These are phyloP conservation scores for Polymixis flavicincta DNA, from an alignment of 2,888 invertebrate genomes.

Conservation along the genomic window DNA sequence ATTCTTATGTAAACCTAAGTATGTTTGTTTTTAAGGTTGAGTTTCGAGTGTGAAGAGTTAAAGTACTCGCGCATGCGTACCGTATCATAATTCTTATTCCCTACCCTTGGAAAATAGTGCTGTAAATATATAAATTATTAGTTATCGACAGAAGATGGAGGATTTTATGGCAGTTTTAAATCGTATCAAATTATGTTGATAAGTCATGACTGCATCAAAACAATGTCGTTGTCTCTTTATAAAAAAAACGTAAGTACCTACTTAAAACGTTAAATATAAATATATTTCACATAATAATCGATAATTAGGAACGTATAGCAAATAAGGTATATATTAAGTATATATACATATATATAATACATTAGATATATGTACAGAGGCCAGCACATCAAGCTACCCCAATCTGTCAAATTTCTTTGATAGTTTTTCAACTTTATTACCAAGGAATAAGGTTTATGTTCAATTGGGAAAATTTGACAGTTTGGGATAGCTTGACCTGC, in stretches of 20 bases:
- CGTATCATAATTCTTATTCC: conserved; percentile 31
- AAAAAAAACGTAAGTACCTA: not conserved
- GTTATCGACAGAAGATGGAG: conserved; percentile 15
- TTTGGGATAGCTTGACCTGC: too few relatives aligned
- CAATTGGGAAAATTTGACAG: too few relatives aligned
- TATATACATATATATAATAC: too few relatives aligned
- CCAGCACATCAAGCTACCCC: too few relatives aligned
- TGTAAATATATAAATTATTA: conserved; percentile 10
- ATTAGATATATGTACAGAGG: too few relatives aligned
- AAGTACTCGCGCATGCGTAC: conserved; percentile 60
- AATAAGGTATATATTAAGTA: not conserved
- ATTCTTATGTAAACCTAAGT: conserved; percentile 20
- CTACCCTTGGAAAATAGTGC: conserved; percentile 57
- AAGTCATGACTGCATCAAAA: too few relatives aligned
- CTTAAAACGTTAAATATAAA: not conserved
- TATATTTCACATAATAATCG: not conserved
- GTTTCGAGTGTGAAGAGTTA: conserved; percentile 9
- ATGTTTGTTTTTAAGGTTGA: accelerated
- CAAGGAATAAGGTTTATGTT: too few relatives aligned
- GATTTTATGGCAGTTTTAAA: not conserved
- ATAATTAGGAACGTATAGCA: not conserved
- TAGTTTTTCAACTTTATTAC: too few relatives aligned
- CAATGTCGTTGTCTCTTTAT: too few relatives aligned
- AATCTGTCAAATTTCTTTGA: too few relatives aligned
- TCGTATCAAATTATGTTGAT: not conserved